Evolutionary conservation across 2,888 invertebrate genomes (phyloP).

Genomic region (Eupithecia inturbata): DNA sequence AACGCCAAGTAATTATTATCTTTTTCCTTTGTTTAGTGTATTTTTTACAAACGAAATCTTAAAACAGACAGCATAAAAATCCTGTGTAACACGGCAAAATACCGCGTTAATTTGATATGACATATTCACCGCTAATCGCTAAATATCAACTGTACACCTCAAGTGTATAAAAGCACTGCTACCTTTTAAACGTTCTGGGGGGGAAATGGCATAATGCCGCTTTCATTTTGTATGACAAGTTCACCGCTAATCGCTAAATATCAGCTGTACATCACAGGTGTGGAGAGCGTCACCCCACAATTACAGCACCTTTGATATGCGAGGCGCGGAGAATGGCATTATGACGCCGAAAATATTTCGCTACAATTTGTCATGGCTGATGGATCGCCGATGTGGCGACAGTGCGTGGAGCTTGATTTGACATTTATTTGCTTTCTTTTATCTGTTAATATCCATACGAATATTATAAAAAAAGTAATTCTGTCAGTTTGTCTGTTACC

Average conservation of each 20-base stretch:
- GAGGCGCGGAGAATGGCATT: constrained; percentile 54
- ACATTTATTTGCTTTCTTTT: not conserved
- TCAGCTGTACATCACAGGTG: constrained; percentile 21
- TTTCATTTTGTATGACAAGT: not conserved
- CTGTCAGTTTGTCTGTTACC: no score
- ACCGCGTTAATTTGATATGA: constrained; percentile 24
- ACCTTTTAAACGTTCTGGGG: constrained; percentile 55
- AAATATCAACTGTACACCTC: not conserved
- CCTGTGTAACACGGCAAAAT: constrained; percentile 54
- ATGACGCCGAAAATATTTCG: constrained; percentile 55
- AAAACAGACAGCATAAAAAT: no score
- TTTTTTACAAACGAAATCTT: no score
- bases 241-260: constrained; percentile 3
- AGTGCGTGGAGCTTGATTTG: constrained; percentile 17
- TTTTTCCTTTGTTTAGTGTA: no score
- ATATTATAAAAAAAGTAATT: no score
- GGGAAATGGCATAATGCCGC: constrained; percentile 54
- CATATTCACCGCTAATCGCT: not conserved
- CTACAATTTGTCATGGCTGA: constrained; percentile 53
- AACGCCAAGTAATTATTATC: no score
- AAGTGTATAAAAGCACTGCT: constrained; percentile 31
- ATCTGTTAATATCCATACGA: no score
- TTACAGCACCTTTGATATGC: constrained; percentile 56
- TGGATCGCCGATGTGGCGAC: constrained; percentile 44
- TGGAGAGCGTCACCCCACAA: constrained; percentile 45